These are phyloP conservation scores for Gasteruption jaculator DNA, from an alignment of 2,888 invertebrate genomes.

Conservation along the genomic window DNA sequence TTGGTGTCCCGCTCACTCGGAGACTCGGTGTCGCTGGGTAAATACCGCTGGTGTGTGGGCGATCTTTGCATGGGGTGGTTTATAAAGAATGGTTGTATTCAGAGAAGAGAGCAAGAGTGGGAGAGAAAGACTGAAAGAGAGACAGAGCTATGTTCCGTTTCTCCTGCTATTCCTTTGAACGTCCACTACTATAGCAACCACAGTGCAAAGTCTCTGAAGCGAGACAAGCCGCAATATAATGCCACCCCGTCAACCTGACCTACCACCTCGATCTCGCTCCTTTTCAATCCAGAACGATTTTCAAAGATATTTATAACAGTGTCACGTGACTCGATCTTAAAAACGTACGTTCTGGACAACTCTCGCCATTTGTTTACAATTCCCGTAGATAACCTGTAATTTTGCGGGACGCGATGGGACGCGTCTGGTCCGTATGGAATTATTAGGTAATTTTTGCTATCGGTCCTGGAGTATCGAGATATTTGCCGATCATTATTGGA, in stretches of 20 bases:
- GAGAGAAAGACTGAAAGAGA: constrained; percentile 11
- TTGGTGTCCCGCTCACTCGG: constrained; percentile 24
- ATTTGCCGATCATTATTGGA: too few relatives aligned
- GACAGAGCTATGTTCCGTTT: constrained; percentile 11
- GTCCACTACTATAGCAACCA: constrained; percentile 30
- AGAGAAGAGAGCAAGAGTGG: constrained; percentile 21
- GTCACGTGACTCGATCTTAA: too few relatives aligned
- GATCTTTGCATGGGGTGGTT: constrained; percentile 42
- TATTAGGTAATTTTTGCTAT: too few relatives aligned
- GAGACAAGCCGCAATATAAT: constrained; percentile 48
- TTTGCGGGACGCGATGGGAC: too few relatives aligned
- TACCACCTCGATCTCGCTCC: too few relatives aligned
- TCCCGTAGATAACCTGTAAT: too few relatives aligned
- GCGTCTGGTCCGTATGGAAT: too few relatives aligned
- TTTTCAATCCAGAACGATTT: too few relatives aligned
- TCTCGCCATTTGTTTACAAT: too few relatives aligned
- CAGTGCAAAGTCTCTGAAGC: constrained; percentile 47
- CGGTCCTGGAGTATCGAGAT: too few relatives aligned
- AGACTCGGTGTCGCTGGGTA: constrained; percentile 35
- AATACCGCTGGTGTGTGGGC: constrained; percentile 38
- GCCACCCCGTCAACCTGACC: constrained; percentile 26
- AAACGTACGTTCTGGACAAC: too few relatives aligned
- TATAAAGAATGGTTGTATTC: constrained; percentile 46
- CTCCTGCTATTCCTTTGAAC: constrained; percentile 14
- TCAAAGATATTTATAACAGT: too few relatives aligned